phyloP scores from a whole-genome alignment of 2,888 invertebrate species.

The Calliphora vomitoria region DNA sequence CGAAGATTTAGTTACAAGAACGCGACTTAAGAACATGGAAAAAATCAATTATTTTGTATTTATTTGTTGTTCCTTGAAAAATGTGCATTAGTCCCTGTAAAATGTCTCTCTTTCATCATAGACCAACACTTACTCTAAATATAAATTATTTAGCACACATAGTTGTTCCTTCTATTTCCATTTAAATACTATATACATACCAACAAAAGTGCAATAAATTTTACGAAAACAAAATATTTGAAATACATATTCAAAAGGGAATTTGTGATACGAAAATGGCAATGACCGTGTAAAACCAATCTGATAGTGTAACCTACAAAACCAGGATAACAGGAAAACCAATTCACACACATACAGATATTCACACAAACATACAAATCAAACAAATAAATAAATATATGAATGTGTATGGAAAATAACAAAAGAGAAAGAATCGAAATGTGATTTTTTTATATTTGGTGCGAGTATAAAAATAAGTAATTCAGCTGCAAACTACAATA shows the following conservation, averaged over 20 bases:
- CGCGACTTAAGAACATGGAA: too few relatives aligned
- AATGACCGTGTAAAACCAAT: slow-evolving; percentile 72
- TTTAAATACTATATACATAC: slow-evolving; percentile 6
- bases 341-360: background rate
- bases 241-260: slow-evolving; percentile 67
- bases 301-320: slow-evolving; percentile 59
- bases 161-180: background rate
- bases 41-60: too few relatives aligned
- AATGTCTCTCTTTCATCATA: too few relatives aligned
- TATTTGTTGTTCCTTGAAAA: too few relatives aligned
- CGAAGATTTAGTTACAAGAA: too few relatives aligned
- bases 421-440: slow-evolving; percentile 40
- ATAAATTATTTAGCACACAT: too few relatives aligned
- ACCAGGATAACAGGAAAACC: slow-evolving; percentile 10
- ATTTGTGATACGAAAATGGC: slow-evolving; percentile 57
- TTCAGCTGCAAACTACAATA: slow-evolving; percentile 54
- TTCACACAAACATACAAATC: slow-evolving; percentile 19
- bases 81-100: too few relatives aligned
- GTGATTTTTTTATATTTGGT: background rate
- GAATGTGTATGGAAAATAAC: background rate
- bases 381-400: slow-evolving; percentile 11
- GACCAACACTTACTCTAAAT: too few relatives aligned
- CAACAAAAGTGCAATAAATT: slow-evolving; percentile 62
- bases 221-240: slow-evolving; percentile 60
- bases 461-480: slow-evolving; percentile 36